Conservation (phyloP, 2,113 vertebrate genomes). For the Uria lomvia region DNA sequence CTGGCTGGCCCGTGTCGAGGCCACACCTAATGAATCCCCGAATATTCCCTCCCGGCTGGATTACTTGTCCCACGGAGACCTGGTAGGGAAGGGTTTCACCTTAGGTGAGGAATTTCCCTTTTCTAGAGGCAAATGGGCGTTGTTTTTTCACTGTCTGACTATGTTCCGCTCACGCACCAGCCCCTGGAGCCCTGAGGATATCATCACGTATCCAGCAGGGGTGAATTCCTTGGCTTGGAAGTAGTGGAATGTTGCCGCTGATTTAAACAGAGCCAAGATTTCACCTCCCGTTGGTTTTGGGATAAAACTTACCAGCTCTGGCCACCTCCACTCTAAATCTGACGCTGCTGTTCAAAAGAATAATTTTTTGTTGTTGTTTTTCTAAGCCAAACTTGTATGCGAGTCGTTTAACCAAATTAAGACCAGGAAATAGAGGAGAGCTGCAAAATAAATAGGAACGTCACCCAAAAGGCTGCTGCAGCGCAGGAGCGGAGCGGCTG, state of each 20-base stretch:
- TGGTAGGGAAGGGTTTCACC: background rate
- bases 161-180: background rate
- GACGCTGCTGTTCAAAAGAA: background rate
- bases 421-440: background rate
- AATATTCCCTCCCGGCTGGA: background rate
- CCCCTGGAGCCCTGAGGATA: background rate
- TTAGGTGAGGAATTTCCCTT: conserved; percentile 9
- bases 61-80: background rate
- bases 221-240: background rate
- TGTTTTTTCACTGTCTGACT: background rate
- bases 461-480: background rate
- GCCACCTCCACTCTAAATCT: background rate
- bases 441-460: background rate
- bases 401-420: background rate
- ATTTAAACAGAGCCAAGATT: background rate
- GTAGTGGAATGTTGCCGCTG: background rate
- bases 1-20: background rate
- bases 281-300: background rate
- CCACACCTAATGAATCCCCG: background rate
- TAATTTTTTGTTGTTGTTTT: background rate
- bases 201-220: background rate
- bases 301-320: background rate
- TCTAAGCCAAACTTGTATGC: background rate
- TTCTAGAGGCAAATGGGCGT: background rate
- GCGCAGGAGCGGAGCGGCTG: background rate